Base-by-base conservation (phyloP, 2,888 invertebrate species). In the Theodoxus fluviatilis region DNA sequence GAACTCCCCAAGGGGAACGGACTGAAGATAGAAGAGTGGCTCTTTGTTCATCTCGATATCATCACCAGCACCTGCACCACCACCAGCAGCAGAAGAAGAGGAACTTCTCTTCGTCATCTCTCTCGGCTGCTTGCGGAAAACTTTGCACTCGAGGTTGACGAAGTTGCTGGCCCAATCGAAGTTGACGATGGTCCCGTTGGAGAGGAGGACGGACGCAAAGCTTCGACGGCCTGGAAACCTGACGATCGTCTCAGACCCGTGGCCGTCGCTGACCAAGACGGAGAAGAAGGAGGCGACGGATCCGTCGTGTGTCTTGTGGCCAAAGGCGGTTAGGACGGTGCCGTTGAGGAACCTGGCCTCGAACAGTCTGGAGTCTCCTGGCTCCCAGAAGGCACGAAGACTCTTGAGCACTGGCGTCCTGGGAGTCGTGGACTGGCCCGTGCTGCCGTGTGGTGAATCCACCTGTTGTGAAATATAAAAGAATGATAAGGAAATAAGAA, bases 151-250 rank as follows among this genome's bases (percentile, higher is more conserved):
- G 68, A 76, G 61, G 67, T 75, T 69, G 3, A 69, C 67, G 35
- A 69, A 69, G 63, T 73, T 71, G 66, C 71, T 49, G 1, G 75
- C 71, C 76, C 73, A 74, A 61, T 76, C 76, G 64, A 74, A 75
- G 52, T 43, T 74, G n/a, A 76, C 74, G 12, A 71, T 71, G 1
- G 75, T 73, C 25, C 76, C 76, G 25, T 72, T 68, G 1, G 76
- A 71, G 12, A 76, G 67, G 31, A 76, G 69, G 6, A 76, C 73
- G 22, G 76, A 76, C 0, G 75, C 76, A 59, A 76, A 59, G 28
- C 70, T 76, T 59, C 70, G 66, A 22, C 63, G 55, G 0, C 73
- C 75, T 38, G 69, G 71, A 25, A 76, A 75, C 9, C 75, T 59
- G 1, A 76, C 70, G 12, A 38, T 61, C 35, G 47, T n/a, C 43